phyloP scores from a whole-genome alignment of 2,113 vertebrate genomes.

The Muntiacus muntjak region DNA sequence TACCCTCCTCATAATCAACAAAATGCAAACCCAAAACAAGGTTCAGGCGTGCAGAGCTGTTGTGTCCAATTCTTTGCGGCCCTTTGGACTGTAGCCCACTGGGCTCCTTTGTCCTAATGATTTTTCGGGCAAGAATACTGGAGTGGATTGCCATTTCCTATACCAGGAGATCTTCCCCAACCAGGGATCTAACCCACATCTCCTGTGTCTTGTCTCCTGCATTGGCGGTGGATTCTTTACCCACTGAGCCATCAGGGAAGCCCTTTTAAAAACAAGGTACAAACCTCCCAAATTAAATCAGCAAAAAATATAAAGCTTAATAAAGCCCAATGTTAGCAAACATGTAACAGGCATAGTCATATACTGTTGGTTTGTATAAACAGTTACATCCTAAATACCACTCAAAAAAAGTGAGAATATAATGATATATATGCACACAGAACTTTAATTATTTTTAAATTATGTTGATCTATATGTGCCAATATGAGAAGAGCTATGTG shows the following conservation, averaged over 20 bases:
- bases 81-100: not conserved
- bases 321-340: not conserved
- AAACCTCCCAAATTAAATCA: not conserved
- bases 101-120: not conserved
- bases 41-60: not conserved
- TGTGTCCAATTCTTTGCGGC: not conserved
- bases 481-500: not conserved
- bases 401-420: not conserved
- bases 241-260: not conserved
- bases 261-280: not conserved
- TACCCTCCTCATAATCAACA: not conserved
- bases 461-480: not conserved
- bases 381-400: not conserved
- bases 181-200: not conserved
- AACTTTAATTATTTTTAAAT: not conserved
- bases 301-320: not conserved
- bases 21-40: not conserved
- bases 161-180: not conserved
- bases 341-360: not conserved
- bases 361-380: not conserved
- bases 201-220: not conserved
- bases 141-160: not conserved
- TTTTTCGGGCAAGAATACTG: not conserved
- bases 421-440: not conserved
- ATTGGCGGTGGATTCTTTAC: not conserved